phyloP scores from a whole-genome alignment of 1,140 invertebrate species.

The Brachionus angularis region DNA sequence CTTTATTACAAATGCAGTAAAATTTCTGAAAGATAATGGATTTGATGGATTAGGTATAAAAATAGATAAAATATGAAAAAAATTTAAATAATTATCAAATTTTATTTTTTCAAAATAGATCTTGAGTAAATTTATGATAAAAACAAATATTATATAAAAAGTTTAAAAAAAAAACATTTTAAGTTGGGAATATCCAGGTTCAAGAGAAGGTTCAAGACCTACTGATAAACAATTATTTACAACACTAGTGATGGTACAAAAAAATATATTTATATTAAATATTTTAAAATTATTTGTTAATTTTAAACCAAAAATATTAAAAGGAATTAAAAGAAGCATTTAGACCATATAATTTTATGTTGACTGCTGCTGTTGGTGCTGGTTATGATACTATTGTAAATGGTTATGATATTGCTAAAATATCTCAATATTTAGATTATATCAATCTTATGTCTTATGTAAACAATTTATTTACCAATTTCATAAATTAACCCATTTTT shows the following conservation, averaged over 20 bases:
- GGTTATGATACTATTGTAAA: slow-evolving; percentile 47
- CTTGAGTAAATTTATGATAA: slow-evolving; percentile 79
- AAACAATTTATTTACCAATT: neutral
- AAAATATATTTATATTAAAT: neutral
- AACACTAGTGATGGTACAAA: slow-evolving; percentile 50
- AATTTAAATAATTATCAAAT: slow-evolving; percentile 81
- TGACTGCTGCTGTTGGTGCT: slow-evolving; percentile 48
- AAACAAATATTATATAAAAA: slow-evolving; percentile 63
- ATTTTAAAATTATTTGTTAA: neutral
- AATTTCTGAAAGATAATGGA: slow-evolving; percentile 59
- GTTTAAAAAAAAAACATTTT: slow-evolving; percentile 20
- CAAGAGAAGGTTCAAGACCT: slow-evolving; percentile 46
- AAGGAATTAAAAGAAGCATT: slow-evolving; percentile 46
- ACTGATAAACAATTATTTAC: slow-evolving; percentile 63
- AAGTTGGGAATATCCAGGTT: slow-evolving; percentile 68
- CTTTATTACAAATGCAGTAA: slow-evolving; percentile 44
- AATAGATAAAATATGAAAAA: slow-evolving; percentile 88
- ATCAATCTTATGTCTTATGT: slow-evolving; percentile 81
- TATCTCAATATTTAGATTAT: slow-evolving; percentile 78
- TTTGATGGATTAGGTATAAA: slow-evolving; percentile 54
- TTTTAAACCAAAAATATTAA: too few relatives aligned
- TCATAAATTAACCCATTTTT: neutral
- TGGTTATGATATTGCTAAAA: slow-evolving; percentile 70
- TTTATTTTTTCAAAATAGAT: slow-evolving; percentile 72
- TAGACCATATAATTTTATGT: slow-evolving; percentile 44